Conservation (phyloP, 2,113 vertebrate species). For the Motacilla alba region DNA sequence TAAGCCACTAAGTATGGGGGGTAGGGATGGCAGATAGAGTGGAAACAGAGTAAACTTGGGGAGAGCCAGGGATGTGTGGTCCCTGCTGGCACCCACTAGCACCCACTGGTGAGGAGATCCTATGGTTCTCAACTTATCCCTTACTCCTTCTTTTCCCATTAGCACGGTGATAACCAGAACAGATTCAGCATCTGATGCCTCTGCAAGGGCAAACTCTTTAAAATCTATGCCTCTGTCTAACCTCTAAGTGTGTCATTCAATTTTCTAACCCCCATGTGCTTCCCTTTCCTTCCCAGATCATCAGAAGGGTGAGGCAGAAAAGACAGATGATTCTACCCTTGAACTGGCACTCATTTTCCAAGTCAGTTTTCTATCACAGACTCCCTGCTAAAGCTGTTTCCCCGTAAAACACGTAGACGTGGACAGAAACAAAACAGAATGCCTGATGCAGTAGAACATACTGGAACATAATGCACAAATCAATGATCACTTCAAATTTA, state of each 20-base stretch:
- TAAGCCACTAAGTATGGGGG: background rate
- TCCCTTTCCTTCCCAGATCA: background rate
- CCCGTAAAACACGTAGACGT: background rate
- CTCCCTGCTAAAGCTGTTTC: background rate
- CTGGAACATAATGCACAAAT: slow-evolving; percentile 26
- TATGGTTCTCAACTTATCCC: background rate
- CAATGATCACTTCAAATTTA: slow-evolving; percentile 30
- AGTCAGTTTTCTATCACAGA: slow-evolving; percentile 9
- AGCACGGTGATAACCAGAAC: background rate
- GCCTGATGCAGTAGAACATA: background rate
- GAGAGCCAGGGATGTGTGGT: background rate
- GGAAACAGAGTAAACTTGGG: background rate
- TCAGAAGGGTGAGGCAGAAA: background rate
- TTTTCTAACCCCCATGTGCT: background rate
- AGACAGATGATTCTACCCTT: background rate
- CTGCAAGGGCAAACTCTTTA: background rate
- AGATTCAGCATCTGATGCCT: background rate
- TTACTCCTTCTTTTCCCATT: background rate
- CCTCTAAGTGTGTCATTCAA: background rate
- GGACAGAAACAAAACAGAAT: slow-evolving; percentile 33
- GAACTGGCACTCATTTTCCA: background rate
- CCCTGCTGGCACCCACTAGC: background rate
- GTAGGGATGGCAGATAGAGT: background rate
- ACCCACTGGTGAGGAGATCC: background rate
- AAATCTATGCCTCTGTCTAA: background rate